A percentile compares a stretch with the other conserved stretches of the same genome.
These are phyloP conservation scores for Eristalis pertinax DNA, from an alignment of 2,888 invertebrate species.

Conservation along the genomic window DNA sequence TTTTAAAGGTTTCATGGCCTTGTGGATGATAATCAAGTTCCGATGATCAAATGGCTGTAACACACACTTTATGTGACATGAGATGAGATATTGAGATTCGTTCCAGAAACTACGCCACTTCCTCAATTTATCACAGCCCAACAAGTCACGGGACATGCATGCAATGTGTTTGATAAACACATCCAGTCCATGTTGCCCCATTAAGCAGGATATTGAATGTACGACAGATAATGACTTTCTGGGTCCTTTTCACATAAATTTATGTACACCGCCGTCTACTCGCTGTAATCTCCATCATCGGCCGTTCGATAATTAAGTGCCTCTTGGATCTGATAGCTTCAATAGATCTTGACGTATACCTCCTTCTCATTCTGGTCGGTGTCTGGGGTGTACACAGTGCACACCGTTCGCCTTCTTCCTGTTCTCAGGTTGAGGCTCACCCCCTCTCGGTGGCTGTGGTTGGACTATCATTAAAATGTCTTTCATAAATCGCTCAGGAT, in stretches of 20 bases:
- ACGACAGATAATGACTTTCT: slow-evolving; percentile 4
- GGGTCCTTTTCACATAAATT: slow-evolving; percentile 1
- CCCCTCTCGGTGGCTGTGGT: neutral
- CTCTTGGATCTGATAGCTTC: neutral
- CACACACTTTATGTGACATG: too few species aligned
- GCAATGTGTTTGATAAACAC: neutral
- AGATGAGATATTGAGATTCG: too few species aligned
- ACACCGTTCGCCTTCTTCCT: neutral
- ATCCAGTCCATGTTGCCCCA: neutral
- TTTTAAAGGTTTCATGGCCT: too few species aligned
- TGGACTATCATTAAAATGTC: slow-evolving; percentile 41
- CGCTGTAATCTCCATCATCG: slow-evolving; percentile 5
- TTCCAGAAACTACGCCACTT: neutral
- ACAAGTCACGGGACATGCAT: neutral
- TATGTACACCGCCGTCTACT: neutral
- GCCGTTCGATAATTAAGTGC: slow-evolving; percentile 1
- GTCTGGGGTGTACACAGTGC: too few species aligned
- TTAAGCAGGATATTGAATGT: slow-evolving; percentile 4
- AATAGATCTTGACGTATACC: neutral
- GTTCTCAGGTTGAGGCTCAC: neutral
- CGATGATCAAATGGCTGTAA: too few species aligned
- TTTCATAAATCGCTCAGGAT: slow-evolving; percentile 49
- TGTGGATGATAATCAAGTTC: too few species aligned
- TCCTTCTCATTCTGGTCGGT: neutral
- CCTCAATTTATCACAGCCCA: neutral